These are phyloP conservation scores for Megalops atlanticus DNA, from an alignment of 2,113 vertebrate genomes.

Conservation along the genomic window DNA sequence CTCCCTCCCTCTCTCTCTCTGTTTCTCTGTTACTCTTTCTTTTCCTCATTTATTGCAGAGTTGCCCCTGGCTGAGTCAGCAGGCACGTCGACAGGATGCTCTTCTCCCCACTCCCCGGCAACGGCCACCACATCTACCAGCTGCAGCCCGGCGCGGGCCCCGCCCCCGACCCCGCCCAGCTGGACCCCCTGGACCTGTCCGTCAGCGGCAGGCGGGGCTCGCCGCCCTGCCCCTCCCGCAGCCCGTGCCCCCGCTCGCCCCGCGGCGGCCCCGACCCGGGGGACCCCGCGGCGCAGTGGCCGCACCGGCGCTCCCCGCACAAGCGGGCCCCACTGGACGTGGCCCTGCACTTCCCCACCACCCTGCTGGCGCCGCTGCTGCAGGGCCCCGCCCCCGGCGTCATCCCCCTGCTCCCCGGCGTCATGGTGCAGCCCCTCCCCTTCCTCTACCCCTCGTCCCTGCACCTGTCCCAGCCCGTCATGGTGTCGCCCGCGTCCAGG, in stretches of 20 bases:
- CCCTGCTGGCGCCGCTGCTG: constrained; percentile 77
- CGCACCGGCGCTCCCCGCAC: constrained; percentile 16
- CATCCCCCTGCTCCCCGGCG: constrained; percentile 82
- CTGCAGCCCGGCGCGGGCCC: constrained; percentile 39
- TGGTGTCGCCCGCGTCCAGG: constrained; percentile 75
- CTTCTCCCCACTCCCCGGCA: constrained; percentile 51
- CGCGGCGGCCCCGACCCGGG: constrained; percentile 67
- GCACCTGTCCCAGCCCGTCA: constrained; percentile 83
- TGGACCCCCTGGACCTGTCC: constrained; percentile 93
- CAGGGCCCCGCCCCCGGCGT: constrained; percentile 71
- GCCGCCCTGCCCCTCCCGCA: constrained; percentile 75
- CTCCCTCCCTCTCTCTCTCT: not conserved
- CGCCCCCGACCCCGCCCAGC: constrained; percentile 74
- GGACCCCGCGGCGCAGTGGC: constrained; percentile 66
- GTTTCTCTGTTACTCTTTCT: too few species aligned
- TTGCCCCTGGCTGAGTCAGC: constrained; percentile 55
- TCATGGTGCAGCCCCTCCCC: constrained; percentile 85
- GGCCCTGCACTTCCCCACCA: constrained; percentile 73
- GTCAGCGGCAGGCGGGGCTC: constrained; percentile 87
- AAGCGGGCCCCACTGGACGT: constrained; percentile 61
- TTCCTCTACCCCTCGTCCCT: constrained; percentile 84
- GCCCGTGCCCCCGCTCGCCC: constrained; percentile 53
- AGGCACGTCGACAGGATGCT: constrained; percentile 55
- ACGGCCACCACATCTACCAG: constrained; percentile 50
- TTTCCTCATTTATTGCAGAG: constrained; percentile 23